These are phyloP conservation scores for Scaptomyza graminum DNA, from an alignment of 1,140 invertebrate genomes.

Conservation along the genomic window DNA sequence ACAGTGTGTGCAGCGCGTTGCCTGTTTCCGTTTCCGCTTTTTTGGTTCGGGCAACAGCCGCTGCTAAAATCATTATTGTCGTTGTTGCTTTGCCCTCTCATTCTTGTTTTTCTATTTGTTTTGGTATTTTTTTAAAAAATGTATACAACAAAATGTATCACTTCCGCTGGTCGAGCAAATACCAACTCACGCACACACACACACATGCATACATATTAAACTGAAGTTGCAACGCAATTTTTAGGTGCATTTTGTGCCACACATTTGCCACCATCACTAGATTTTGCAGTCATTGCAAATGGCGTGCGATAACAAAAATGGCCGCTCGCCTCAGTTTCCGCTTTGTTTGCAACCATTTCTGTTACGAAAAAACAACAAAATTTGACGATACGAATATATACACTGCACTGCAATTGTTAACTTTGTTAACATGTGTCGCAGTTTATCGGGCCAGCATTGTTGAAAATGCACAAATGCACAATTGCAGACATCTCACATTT, in stretches of 20 bases:
- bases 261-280: conserved; percentile 9
- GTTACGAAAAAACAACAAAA: conserved; percentile 19
- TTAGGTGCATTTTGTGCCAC: conserved; percentile 25
- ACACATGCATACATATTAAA: conserved; percentile 8
- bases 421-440: conserved; percentile 80
- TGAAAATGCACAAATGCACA: conserved; percentile 4
- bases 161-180: conserved; percentile 34
- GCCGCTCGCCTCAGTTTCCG: conserved; percentile 64
- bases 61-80: conserved; percentile 24
- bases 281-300: conserved; percentile 63
- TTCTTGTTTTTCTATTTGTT: conserved; percentile 26
- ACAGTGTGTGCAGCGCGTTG: conserved; percentile 32
- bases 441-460: conserved; percentile 69
- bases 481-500: neutral
- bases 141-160: conserved; percentile 69
- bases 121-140: conserved; percentile 35
- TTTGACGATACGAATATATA: conserved; percentile 21
- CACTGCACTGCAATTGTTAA: conserved; percentile 57
- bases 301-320: conserved; percentile 80
- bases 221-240: conserved; percentile 35
- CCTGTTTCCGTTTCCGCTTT: conserved; percentile 70
- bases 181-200: neutral
- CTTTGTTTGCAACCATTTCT: conserved; percentile 74
- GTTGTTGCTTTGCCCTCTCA: conserved; percentile 21
- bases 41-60: conserved; percentile 17